Evolutionary conservation across 1,140 invertebrate species (phyloP), one percentile per base, ranked within the genome.

Genomic region (Matsumurasca onukii): DNA sequence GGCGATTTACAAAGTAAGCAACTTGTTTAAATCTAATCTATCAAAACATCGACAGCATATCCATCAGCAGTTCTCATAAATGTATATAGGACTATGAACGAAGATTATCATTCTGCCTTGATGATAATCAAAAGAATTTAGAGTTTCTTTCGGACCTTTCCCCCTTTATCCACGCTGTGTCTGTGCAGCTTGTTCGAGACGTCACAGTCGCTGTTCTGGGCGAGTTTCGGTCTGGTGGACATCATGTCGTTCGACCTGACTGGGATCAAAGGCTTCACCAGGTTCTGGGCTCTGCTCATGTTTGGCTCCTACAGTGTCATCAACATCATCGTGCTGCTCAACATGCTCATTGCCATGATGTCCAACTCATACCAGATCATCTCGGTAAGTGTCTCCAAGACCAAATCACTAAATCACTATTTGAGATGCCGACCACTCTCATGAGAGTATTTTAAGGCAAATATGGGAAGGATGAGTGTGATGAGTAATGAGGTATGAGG

Each of bases 271-370:
- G 90, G 89, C 72, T 94, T 93, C 77, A 94, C 92, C 0, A 82
- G 92, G 39, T 95, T 94, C 76, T 94, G 92, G 92, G 90, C 89
- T 9, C 80, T 94, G 17, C 82, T 95, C 0, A 92, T 94, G 85
- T 95, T 94, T 76, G 93, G 93, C 29, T 91, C 89, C 0, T 95
- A 94, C 77, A 92, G 91, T 39, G 92, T 93, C 55, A 96, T 97
- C 77, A 95, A 95, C 73, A 89, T 97, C 63, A 94, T 97, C 73
- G 94, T 97, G 0, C 81, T 97, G 1, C 85, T 97, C 31, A 97
- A 97, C 80, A 93, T 97, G 88, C 86, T 97, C 3, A 97, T 97
- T 77, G 95, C 95, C 74, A 97, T 97, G 94, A 97, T 97, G 93
- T 94, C 91, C 34, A 96, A 94, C 78, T 97, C 94, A 0, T 97